phyloP scores from a whole-genome alignment of 2,888 invertebrate genomes.

The Ceriagrion tenellum region DNA sequence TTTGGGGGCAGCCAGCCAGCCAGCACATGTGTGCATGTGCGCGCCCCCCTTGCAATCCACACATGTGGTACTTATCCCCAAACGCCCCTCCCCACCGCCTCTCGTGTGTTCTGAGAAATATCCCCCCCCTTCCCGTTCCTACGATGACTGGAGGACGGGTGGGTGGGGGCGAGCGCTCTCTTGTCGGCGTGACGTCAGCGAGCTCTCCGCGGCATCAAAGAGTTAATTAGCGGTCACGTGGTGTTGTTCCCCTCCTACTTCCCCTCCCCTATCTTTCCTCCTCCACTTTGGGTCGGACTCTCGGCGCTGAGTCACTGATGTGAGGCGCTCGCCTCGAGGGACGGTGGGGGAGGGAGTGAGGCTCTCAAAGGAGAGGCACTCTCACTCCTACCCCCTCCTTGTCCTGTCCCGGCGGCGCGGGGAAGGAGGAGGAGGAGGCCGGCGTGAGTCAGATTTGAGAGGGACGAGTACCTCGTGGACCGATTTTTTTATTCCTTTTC shows the following conservation, averaged over 20 bases:
- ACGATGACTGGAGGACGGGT: neutral
- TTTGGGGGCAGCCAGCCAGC: too few species aligned
- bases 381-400: neutral
- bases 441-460: too few species aligned
- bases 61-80: too few species aligned
- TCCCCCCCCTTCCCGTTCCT: neutral
- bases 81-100: too few species aligned
- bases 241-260: too few species aligned
- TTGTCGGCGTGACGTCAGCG: neutral
- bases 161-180: neutral
- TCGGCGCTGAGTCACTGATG: conserved; percentile 17
- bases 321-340: neutral
- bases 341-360: neutral
- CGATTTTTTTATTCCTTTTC: too few species aligned
- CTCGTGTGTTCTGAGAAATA: neutral
- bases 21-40: too few species aligned
- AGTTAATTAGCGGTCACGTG: conserved; percentile 43
- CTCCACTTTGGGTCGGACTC: neutral
- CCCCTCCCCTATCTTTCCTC: neutral
- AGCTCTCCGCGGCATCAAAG: neutral
- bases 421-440: too few species aligned
- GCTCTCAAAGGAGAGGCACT: neutral
- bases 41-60: too few species aligned
- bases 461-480: too few species aligned
- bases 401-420: too few species aligned